A percentile compares a stretch with the other conserved stretches of the same genome.
phyloP scores from a whole-genome alignment of 1,140 invertebrate genomes.

The Platyscapa corneri region DNA sequence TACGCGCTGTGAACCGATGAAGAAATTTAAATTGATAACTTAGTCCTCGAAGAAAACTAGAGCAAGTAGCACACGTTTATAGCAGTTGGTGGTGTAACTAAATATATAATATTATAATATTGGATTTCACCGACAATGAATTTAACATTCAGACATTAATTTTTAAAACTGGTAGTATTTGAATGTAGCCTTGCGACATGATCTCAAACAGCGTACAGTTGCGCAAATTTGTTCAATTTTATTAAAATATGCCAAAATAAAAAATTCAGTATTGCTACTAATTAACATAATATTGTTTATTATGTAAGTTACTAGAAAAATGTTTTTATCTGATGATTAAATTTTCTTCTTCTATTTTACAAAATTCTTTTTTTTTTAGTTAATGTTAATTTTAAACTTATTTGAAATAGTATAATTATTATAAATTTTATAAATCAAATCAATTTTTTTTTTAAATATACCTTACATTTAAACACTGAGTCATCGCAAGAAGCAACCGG shows the following conservation, averaged over 20 bases:
- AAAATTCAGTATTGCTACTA: background rate
- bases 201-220: no score
- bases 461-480: background rate
- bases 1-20: background rate
- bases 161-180: no score
- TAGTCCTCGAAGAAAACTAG: background rate
- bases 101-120: no score
- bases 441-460: background rate
- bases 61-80: background rate
- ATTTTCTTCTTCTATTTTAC: background rate
- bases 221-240: background rate
- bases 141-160: background rate
- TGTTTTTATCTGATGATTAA: background rate
- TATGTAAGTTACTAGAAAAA: background rate
- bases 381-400: background rate
- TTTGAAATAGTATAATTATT: background rate
- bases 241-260: background rate
- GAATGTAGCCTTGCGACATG: no score
- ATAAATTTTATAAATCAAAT: background rate
- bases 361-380: background rate
- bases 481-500: background rate
- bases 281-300: background rate
- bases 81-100: background rate
- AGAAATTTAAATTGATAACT: constrained; percentile 42
- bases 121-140: no score